These are phyloP conservation scores for Silurus meridionalis DNA, from an alignment of 2,113 vertebrate species.

Conservation along the genomic window DNA sequence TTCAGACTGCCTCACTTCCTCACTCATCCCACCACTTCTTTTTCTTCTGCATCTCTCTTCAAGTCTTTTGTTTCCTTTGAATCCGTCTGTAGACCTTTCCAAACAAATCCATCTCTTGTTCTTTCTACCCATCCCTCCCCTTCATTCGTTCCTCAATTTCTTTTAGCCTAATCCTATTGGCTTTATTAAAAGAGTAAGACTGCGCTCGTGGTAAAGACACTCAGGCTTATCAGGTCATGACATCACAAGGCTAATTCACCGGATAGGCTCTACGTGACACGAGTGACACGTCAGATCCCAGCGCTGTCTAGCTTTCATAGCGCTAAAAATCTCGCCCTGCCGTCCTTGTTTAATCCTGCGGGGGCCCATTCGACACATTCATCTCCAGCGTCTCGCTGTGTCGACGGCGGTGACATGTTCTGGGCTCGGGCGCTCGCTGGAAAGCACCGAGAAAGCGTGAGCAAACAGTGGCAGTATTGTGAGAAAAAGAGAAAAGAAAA, in stretches of 20 bases:
- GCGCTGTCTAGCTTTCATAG: constrained; percentile 11
- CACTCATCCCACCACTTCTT: not conserved
- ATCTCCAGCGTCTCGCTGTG: constrained; percentile 28
- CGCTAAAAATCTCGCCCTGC: not conserved
- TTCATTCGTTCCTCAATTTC: constrained; percentile 13
- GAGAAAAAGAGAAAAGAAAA: constrained; percentile 23
- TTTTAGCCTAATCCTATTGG: not conserved
- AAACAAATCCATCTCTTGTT: constrained; percentile 28
- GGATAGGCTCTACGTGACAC: not conserved
- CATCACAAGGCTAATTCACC: not conserved
- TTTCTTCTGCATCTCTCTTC: not conserved
- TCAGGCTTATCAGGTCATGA: constrained; percentile 13
- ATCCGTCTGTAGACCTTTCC: constrained; percentile 6
- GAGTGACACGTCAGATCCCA: not conserved
- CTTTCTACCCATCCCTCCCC: constrained; percentile 22
- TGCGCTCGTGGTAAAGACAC: not conserved
- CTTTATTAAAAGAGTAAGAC: not conserved
- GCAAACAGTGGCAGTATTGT: constrained; percentile 48
- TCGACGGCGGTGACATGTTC: constrained; percentile 45
- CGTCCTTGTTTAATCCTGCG: constrained; percentile 27
- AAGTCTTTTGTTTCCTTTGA: not conserved
- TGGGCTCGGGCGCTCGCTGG: constrained; percentile 38
- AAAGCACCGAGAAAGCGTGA: not conserved
- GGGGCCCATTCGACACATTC: constrained; percentile 34
- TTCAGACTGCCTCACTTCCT: constrained; percentile 12